Evolutionary conservation across 1,140 invertebrate genomes (phyloP), one percentile per base, ranked within the genome.

Genomic region (Dendroctonus ponderosae): DNA sequence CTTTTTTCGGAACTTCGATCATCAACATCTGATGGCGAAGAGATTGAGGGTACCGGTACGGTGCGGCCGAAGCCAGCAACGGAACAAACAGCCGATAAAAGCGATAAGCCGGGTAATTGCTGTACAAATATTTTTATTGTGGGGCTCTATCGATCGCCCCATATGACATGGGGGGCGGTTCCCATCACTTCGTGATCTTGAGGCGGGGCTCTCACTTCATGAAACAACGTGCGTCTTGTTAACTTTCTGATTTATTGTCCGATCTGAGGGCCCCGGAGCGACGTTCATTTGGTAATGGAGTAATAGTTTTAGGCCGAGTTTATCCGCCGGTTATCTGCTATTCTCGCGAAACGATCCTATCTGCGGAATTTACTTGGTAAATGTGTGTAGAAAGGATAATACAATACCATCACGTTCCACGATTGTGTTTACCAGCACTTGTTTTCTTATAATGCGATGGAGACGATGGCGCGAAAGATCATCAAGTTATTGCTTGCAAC

Each of bases 191-290:
- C 74, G 74, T 75, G 74, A 70, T 68, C 71, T 59, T 58, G 46
- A 66, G 74, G 74, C 71, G 73, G 71, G 68, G 73, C 71, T 72
- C 72, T 68, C 72, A 75, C 75, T 75, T 74, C 75, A 74, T 72
- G 72, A 75, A 71, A 65, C 68, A 71, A 71, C 71, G 75, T 75
- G 72, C 74, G 75, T 76, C 75, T 76, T 74, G 75, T 76, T 76
- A 76, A 75, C 74, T 76, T 73, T 75, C 71, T 73, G 74, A 76
- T 76, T 75, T 76, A 76, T 74, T 70, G 64, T 65, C 66, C 64
- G 71, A 72, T 73, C 63, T 60, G 51, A 60, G 41, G 41, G 9
- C 44, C 60, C 57, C 56, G 62, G 65, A 66, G 60, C 53, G 48
- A 49, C 60, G 64, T 60, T 66, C 61, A 70, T 70, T 70, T 70